These are phyloP conservation scores for Parauchenoglanis punctatus DNA, from an alignment of 2,797 vertebrate genomes.

Conservation along the genomic window DNA sequence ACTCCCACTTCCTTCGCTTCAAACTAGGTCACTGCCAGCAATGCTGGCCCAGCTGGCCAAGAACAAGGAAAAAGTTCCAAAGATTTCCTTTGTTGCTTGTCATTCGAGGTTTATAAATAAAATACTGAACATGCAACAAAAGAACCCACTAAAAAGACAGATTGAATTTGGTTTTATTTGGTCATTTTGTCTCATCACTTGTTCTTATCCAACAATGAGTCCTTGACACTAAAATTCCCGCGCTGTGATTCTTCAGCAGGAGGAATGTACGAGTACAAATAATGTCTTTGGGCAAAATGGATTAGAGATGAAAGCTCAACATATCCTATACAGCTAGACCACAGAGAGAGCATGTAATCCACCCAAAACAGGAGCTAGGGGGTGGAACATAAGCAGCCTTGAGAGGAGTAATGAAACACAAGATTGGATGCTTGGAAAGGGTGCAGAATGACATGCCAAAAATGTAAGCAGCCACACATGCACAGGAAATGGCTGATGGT, in stretches of 20 bases:
- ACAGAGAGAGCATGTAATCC: conserved; percentile 67
- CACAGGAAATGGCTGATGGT: conserved; percentile 68
- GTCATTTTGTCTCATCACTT: conserved; percentile 58
- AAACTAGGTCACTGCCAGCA: conserved; percentile 75
- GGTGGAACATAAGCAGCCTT: conserved; percentile 72
- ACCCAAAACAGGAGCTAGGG: conserved; percentile 73
- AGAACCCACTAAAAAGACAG: neutral
- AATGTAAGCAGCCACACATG: conserved; percentile 50
- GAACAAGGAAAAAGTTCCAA: conserved; percentile 50
- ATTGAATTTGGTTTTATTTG: conserved; percentile 6
- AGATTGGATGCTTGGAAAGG: conserved; percentile 64
- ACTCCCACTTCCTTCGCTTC: conserved; percentile 16
- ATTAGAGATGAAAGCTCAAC: conserved; percentile 67
- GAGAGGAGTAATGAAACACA: conserved; percentile 66
- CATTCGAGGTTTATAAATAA: conserved; percentile 47
- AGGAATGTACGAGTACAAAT: conserved; percentile 62
- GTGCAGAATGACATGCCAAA: conserved; percentile 9
- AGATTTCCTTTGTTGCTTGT: conserved; percentile 26
- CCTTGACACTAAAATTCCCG: conserved; percentile 53
- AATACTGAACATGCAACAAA: conserved; percentile 24
- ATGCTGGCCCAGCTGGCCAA: conserved; percentile 52
- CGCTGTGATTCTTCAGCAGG: conserved; percentile 55
- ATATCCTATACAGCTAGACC: conserved; percentile 66
- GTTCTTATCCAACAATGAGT: conserved; percentile 21
- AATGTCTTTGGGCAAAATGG: conserved; percentile 67